Evolutionary conservation across 2,888 invertebrate species (phyloP), one percentile per base, ranked within the genome.

Genomic region (Drosophila bunnanda): DNA sequence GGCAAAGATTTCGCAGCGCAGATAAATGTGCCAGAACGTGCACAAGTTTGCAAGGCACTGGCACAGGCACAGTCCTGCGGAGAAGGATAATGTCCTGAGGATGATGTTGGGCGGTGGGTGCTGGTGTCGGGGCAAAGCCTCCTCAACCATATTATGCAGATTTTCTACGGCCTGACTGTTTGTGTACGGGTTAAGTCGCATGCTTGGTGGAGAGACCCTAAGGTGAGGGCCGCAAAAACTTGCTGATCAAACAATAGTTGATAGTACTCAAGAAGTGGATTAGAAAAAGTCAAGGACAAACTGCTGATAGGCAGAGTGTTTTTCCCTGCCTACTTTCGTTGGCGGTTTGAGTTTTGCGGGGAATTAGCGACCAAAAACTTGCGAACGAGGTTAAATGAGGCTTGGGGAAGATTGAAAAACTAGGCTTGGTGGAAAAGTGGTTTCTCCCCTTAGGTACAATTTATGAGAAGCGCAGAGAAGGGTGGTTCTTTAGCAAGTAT

Each of bases 11-110:
- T 74, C 13, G 39, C 52, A 20, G 44, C 28, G 7, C 71, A 74
- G 80, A 87, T 87, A 85, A 84, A 76, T 82, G 85, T 80, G 80
- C 77, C 70, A 85, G 79, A 85, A 85, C 82, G 87, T 87, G 88
- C 85, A 82, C 74, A 84, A 85, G 82, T 75, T 80, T 61, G 36
- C 64, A 65, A 44, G 44, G 44, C 44, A 9, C 44, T 70, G 69
- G 56, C 44, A 9, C 44, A 71, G 69, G 56, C 41, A 46, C 43
- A 62, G 25, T 17, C 36, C 56, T 43, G 17, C 12, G 39, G 38
- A 1, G 38, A 41, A 43, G 48, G 38, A 59, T 61, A 68, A 52
- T 20, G 39, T 46, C 28, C 38, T 8, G 20, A 13, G 53, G 28
- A 9, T n/a, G 36, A 43, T 52, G 50, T 53, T 43, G 62, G 28